Evolutionary conservation across 2,113 vertebrate species (phyloP), one percentile per base, ranked within the genome.

Genomic region (Cichladusa arquata): DNA sequence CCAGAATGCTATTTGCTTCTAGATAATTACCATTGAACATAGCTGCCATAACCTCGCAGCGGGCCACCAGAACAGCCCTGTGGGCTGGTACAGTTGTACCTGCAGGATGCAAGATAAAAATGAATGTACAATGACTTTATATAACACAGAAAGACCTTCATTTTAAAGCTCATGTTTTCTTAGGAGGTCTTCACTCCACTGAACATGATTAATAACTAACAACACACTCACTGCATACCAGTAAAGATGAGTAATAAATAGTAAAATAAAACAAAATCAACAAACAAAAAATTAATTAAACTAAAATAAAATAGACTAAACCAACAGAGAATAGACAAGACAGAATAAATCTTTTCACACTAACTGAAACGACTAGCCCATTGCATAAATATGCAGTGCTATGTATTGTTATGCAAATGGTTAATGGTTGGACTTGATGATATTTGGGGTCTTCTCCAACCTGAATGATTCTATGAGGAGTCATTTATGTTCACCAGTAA

Each of bases 11-110:
- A 48, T 98, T 98, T 31, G 99, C 98, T 98, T 99, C 99, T 33
- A 99, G 98, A 36, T 99, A 99, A 91, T 99, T 99, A 24, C 99
- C 99, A 34, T 98, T 99, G 95, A 99, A 99, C 99, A 99, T 99
- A 93, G 99, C 99, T 8, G 99, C 99, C 99, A 99, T 99, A 81
- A 99, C 99, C 53, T 99, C 98, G 84, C 99, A 99, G 65, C 99
- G 99, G 15, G 99, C 99, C 76, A 99, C 98, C 90, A 99, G 97
- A 88, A 99, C 98, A 14, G 99, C 99, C 86, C 98, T 98, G 97
- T 99, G 99, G 53, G 99, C 99, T 40, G 99, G 99, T 69, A 99
- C 97, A 6, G 98, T 98, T 12, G 98, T 96, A 93, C 99, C 99
- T 99, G 67, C 14, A 77, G 40, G 51, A 85, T 16, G 17, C 10